phyloP scores from a whole-genome alignment of 2,113 vertebrate genomes.

The Trogon surrucura region DNA sequence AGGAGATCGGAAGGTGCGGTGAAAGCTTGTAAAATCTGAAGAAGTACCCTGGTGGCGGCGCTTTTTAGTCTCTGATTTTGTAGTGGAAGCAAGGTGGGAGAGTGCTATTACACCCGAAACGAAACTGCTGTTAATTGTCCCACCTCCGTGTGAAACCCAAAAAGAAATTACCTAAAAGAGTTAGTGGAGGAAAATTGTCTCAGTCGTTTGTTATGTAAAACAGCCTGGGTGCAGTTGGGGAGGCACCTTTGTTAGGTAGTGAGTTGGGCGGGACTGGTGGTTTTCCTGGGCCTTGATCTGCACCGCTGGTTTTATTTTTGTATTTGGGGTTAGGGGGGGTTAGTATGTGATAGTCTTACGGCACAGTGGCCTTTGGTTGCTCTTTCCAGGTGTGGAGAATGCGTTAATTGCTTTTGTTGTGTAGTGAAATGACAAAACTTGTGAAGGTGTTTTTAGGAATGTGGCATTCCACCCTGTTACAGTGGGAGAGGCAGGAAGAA shows the following conservation, averaged over 20 bases:
- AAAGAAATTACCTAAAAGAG: background rate
- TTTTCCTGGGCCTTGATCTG: background rate
- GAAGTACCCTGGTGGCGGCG: background rate
- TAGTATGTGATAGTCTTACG: background rate
- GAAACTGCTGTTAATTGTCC: background rate
- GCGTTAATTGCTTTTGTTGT: background rate
- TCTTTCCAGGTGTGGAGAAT: background rate
- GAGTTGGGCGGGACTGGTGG: background rate
- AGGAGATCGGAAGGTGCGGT: rapidly evolving
- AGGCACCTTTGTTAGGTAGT: rapidly evolving
- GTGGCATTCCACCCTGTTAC: background rate
- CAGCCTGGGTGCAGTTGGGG: background rate
- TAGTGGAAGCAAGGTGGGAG: background rate
- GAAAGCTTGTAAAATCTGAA: background rate
- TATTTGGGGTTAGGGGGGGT: background rate
- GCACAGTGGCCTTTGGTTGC: background rate
- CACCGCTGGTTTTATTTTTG: background rate
- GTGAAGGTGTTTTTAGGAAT: background rate
- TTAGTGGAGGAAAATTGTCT: background rate
- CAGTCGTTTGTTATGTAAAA: rapidly evolving
- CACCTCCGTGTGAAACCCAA: background rate
- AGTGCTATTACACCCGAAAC: background rate
- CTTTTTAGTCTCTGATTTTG: background rate
- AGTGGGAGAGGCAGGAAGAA: background rate
- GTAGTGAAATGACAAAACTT: background rate